Percentiles rank a stretch among this genome's conserved stretches.
Conservation (phyloP, 2,113 vertebrate species). For the Antidorcas marsupialis region DNA sequence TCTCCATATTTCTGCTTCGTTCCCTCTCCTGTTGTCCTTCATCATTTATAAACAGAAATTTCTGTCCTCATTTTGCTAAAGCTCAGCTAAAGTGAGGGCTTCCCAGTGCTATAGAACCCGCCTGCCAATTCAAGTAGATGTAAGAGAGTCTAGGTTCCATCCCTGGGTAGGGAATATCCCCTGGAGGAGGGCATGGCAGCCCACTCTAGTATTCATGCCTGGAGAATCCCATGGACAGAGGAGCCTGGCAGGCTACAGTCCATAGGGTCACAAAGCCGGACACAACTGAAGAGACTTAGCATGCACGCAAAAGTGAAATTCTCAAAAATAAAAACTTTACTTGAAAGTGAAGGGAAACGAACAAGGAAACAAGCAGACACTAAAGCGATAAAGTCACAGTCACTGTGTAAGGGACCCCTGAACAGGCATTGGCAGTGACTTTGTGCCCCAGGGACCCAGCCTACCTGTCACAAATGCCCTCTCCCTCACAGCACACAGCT, state of each 20-base stretch:
- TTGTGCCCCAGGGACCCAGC: not conserved
- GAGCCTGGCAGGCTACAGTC: not conserved
- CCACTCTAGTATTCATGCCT: not conserved
- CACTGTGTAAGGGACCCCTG: not conserved
- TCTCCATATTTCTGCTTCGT: not conserved
- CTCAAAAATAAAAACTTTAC: not conserved
- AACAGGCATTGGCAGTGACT: not conserved
- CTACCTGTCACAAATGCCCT: not conserved
- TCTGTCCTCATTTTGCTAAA: not conserved
- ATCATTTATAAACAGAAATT: not conserved
- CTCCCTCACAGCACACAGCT: not conserved
- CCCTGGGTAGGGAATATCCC: not conserved
- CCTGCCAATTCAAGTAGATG: not conserved
- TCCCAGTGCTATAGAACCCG: not conserved
- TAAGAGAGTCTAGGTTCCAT: not conserved
- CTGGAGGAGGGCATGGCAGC: not conserved
- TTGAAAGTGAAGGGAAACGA: not conserved
- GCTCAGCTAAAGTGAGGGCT: not conserved
- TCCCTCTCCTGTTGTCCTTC: not conserved
- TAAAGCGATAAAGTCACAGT: not conserved
- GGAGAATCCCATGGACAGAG: not conserved
- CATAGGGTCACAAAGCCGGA: not conserved
- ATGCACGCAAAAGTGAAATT: not conserved
- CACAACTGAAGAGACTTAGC: not conserved
- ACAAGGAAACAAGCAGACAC: not conserved